Evolutionary conservation across 1,140 invertebrate genomes (phyloP).

Genomic region (Centruroides sculpturatus): DNA sequence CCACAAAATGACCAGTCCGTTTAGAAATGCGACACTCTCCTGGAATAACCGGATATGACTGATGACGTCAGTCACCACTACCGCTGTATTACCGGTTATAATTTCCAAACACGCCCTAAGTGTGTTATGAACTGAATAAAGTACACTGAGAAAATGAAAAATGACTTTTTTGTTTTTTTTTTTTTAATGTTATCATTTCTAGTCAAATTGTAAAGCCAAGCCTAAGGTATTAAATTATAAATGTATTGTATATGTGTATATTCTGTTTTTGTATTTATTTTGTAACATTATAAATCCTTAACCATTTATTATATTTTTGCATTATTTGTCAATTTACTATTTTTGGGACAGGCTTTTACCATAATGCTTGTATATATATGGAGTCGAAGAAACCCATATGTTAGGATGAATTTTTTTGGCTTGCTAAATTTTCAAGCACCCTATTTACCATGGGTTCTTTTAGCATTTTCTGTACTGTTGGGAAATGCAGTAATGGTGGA

Average conservation of each 20-base stretch:
- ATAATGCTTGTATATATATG: conserved; percentile 99
- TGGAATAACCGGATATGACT: no score
- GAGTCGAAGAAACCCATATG: conserved; percentile 89
- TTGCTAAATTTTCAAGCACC: conserved; percentile 96
- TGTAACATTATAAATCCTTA: not conserved
- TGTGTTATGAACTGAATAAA: no score
- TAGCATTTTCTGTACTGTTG: conserved; percentile 88
- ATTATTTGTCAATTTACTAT: conserved; percentile 93
- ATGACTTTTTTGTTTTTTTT: no score
- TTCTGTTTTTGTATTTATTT: no score
- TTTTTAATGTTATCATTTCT: not conserved
- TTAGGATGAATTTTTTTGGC: conserved; percentile 98
- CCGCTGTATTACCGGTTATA: no score
- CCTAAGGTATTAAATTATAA: no score
- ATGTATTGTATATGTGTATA: no score
- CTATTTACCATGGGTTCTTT: conserved; percentile 93
- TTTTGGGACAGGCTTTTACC: conserved; percentile 96
- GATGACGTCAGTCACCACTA: no score
- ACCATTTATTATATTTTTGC: conserved; percentile 54
- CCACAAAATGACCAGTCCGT: no score
- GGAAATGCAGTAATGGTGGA: conserved; percentile 95
- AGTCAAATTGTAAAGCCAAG: not conserved
- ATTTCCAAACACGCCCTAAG: no score
- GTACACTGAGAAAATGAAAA: no score
- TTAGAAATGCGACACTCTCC: no score